Evolutionary conservation across 2,888 invertebrate species (phyloP), one percentile per base, ranked within the genome.

Genomic region (Anthrax anthrax): DNA sequence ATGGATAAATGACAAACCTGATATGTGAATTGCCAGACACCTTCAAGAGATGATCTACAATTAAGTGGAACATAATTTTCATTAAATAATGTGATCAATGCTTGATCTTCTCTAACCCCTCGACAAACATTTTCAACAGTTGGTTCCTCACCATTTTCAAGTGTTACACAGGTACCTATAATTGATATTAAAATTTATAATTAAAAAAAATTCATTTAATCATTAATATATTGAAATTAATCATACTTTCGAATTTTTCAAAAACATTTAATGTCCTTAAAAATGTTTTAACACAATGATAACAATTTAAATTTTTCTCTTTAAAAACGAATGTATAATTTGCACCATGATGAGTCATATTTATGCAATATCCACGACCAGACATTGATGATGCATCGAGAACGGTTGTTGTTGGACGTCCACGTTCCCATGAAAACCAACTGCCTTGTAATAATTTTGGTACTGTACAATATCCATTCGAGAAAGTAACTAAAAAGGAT

Each of bases 1-100:
- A 23, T 23, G 23, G 8, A 23, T 6, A 23, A 12, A 13, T n/a
- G n/a, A 13, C 48, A 53, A 57, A 71, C 76, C 67, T 87, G 87
- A 64, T 88, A 89, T 2, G 87, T 84, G 72, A 94, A 94, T 58
- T 89, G 89, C 91, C 91, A 94, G n/a, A 92, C 91, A 47, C 92
- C 92, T 74, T 94, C 92, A 37, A 94, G 70, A 8, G 91, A 89
- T 4, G 92, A 90, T 49, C 92, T 76, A 59, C 92, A 94, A 67
- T 92, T 92, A 2, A 91, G 79, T 36, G 91, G 89, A 1, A 86
- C 80, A 65, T 83, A 85, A 69, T 91, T 91, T 60, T 91, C 89
- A 38, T 88, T 85, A 61, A 91, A 92, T 49, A 92, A 67, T 16
- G 92, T 91, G 43, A 83, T 78, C 4, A 88, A 69, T 57, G 88